A percentile compares a stretch with the other conserved stretches of the same genome.
These are phyloP conservation scores for Amphiprion percula DNA, from an alignment of 2,113 vertebrate species.

Conservation along the genomic window DNA sequence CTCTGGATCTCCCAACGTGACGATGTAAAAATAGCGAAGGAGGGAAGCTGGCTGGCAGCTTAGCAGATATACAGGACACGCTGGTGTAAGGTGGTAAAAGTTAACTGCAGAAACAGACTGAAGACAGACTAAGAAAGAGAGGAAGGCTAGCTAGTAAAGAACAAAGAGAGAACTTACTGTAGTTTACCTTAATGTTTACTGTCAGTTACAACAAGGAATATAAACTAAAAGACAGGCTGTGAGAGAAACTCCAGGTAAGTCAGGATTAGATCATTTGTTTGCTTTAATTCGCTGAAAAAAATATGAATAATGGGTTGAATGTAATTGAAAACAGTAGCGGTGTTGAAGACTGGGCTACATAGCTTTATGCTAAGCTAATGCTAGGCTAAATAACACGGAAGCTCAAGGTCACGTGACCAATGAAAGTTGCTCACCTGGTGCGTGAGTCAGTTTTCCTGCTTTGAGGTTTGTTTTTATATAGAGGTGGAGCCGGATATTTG, in stretches of 20 bases:
- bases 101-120: slow-evolving; percentile 6
- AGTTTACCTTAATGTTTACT: not conserved
- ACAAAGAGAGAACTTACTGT: not conserved
- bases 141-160: not conserved
- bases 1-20: slow-evolving; percentile 46
- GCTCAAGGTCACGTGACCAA: no score
- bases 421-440: no score
- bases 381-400: no score
- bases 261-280: not conserved
- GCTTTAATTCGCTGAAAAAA: not conserved
- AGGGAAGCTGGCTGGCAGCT: slow-evolving; percentile 42
- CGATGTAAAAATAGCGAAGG: slow-evolving; percentile 68
- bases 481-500: no score
- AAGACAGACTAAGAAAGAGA: not conserved
- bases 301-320: not conserved
- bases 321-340: not conserved
- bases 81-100: slow-evolving; percentile 10
- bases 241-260: slow-evolving; percentile 53
- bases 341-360: not conserved
- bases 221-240: slow-evolving; percentile 17
- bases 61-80: slow-evolving; percentile 20
- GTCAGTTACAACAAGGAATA: slow-evolving; percentile 5
- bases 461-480: no score
- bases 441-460: no score
- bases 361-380: no score